A percentile compares a stretch with the other conserved stretches of the same genome.
These are phyloP conservation scores for Cyrtodaria siliqua DNA, from an alignment of 2,888 invertebrate genomes.

Conservation along the genomic window DNA sequence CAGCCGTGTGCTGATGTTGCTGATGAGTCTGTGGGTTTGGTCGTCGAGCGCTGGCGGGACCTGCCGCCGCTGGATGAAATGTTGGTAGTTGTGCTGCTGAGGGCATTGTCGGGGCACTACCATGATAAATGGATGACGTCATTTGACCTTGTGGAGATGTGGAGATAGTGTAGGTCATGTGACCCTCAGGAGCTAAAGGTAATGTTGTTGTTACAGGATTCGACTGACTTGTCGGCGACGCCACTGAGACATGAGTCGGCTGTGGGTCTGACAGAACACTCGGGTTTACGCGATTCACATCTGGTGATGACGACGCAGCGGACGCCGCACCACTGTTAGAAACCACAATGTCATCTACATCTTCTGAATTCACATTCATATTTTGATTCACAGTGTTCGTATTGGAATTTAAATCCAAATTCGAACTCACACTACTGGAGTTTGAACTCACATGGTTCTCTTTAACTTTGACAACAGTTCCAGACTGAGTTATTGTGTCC, in stretches of 20 bases:
- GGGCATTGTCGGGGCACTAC: slow-evolving; percentile 23
- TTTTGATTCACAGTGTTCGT: slow-evolving; percentile 1
- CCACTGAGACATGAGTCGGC: slow-evolving; percentile 10
- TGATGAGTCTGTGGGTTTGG: background rate
- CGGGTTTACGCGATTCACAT: background rate
- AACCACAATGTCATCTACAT: slow-evolving; percentile 8
- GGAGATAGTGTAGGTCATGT: slow-evolving; percentile 47
- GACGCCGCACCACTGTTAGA: background rate
- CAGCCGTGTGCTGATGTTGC: slow-evolving; percentile 4
- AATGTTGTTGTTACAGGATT: slow-evolving; percentile 16
- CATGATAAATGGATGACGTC: slow-evolving; percentile 27
- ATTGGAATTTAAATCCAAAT: background rate
- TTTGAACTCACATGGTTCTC: slow-evolving; percentile 23
- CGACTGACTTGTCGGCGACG: slow-evolving; percentile 10
- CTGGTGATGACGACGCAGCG: slow-evolving; percentile 1
- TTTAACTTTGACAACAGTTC: slow-evolving; percentile 20
- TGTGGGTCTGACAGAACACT: slow-evolving; percentile 1
- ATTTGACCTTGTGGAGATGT: slow-evolving; percentile 31
- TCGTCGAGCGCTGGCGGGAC: background rate
- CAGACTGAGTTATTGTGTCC: background rate
- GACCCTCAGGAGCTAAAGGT: slow-evolving; percentile 37
- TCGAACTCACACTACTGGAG: slow-evolving; percentile 1
- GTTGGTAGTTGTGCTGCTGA: slow-evolving; percentile 14
- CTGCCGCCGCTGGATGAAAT: background rate
- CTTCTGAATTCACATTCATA: slow-evolving; percentile 20